Evolutionary conservation across 2,797 vertebrate species (phyloP).

Genomic region (Limnodromus scolopaceus): DNA sequence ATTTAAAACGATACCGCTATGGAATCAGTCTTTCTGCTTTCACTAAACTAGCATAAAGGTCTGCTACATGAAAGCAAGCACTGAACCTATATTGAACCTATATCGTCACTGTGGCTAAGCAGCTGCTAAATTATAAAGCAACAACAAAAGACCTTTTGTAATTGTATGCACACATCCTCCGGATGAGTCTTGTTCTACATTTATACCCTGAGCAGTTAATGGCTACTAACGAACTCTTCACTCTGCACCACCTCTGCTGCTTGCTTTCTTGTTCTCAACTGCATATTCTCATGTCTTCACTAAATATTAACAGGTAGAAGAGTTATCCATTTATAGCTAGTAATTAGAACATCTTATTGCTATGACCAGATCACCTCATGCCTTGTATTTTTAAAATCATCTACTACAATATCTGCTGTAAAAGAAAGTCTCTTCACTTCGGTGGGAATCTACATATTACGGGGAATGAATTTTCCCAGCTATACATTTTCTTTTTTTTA

Average conservation of each 20-base stretch:
- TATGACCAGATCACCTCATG: neutral
- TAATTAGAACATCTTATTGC: neutral
- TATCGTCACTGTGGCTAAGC: neutral
- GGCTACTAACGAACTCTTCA: neutral
- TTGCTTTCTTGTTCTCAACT: neutral
- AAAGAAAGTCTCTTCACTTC: neutral
- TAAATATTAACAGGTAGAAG: conserved; percentile 21
- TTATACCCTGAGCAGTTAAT: neutral
- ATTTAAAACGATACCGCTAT: neutral
- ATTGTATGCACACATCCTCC: neutral
- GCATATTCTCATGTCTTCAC: neutral
- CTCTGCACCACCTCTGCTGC: neutral
- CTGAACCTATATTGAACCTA: neutral
- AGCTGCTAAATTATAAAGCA: neutral
- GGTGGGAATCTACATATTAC: neutral
- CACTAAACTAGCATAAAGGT: neutral
- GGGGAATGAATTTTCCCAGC: neutral
- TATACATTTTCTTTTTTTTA: neutral
- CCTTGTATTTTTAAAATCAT: neutral
- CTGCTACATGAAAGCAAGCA: neutral
- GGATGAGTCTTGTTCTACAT: neutral
- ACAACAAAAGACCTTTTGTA: neutral
- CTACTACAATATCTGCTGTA: neutral
- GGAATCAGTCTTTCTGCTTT: neutral
- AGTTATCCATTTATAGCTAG: neutral